phyloP scores from a whole-genome alignment of 2,797 vertebrate genomes.

The Otolemur crassicaudatus region DNA sequence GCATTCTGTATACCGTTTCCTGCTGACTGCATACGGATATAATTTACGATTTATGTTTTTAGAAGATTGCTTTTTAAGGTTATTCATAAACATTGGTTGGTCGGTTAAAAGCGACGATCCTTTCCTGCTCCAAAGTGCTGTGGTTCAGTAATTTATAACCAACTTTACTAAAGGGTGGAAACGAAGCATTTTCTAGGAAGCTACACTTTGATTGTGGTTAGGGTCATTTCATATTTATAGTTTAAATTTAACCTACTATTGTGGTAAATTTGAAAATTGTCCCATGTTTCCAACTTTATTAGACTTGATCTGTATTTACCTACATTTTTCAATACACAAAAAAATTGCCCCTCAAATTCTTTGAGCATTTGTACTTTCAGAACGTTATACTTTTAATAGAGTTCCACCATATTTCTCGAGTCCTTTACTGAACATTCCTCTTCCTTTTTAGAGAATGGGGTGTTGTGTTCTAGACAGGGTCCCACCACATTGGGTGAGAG shows the following conservation, averaged over 20 bases:
- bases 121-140: conserved; percentile 14
- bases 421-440: background rate
- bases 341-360: background rate
- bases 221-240: conserved; percentile 65
- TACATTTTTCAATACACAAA: conserved; percentile 37
- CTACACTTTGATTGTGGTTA: conserved; percentile 50
- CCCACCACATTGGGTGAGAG: background rate
- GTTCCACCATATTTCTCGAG: background rate
- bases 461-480: background rate
- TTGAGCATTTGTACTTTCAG: background rate
- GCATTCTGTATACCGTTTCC: background rate
- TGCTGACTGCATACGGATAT: background rate
- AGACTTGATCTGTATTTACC: background rate
- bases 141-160: conserved; percentile 54
- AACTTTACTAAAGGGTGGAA: conserved; percentile 39
- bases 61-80: conserved; percentile 58
- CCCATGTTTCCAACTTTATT: conserved; percentile 21
- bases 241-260: conserved; percentile 32
- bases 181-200: conserved; percentile 66
- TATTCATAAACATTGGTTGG: conserved; percentile 46
- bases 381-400: background rate
- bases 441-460: background rate
- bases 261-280: conserved; percentile 56
- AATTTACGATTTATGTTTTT: conserved; percentile 60
- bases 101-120: background rate